A percentile compares a stretch with the other conserved stretches of the same genome.
Conservation (phyloP, 2,113 vertebrate genomes). For the Motacilla tschutschensis region DNA sequence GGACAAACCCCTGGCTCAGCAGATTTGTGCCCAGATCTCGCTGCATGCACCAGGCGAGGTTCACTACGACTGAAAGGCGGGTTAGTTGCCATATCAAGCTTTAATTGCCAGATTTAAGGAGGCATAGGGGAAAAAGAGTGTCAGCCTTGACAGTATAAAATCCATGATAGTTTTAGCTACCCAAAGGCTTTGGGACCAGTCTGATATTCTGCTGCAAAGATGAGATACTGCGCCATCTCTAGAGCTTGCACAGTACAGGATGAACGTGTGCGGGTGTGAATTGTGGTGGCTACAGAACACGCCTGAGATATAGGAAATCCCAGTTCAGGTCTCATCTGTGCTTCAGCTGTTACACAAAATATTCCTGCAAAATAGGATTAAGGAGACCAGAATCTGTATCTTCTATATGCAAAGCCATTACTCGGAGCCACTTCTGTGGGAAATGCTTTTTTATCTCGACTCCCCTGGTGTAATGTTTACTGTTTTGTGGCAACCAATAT, state of each 20-base stretch:
- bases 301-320: background rate
- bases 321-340: background rate
- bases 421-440: accelerated
- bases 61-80: background rate
- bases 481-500: background rate
- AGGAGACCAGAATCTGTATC: background rate
- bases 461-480: background rate
- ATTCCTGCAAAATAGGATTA: background rate
- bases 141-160: background rate
- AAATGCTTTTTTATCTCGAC: background rate
- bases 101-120: background rate
- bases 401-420: background rate
- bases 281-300: background rate
- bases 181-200: background rate
- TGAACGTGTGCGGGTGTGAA: background rate
- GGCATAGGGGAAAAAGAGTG: background rate
- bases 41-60: accelerated
- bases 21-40: background rate
- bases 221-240: background rate
- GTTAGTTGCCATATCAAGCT: background rate
- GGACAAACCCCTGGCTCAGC: background rate
- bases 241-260: background rate
- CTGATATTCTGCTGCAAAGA: background rate
- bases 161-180: background rate
- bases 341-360: background rate